phyloP scores from a whole-genome alignment of 2,888 invertebrate species.

The Taenaris catops region DNA sequence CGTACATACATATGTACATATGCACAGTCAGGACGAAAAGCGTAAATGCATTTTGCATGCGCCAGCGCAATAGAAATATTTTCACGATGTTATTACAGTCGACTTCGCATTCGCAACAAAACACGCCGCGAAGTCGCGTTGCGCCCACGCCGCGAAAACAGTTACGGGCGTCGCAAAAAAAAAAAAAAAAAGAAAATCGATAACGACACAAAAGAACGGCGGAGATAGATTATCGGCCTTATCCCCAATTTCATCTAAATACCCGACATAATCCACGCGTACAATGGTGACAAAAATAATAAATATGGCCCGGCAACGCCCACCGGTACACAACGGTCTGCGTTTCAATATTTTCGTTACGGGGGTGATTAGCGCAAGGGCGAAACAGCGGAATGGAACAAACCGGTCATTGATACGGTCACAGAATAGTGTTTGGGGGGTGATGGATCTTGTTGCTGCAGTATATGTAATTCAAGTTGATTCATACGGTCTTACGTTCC shows the following conservation, averaged over 20 bases:
- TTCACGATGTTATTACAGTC: too few relatives aligned
- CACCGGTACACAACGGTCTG: conserved; percentile 48
- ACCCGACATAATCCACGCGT: conserved; percentile 65
- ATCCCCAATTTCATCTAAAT: conserved; percentile 80
- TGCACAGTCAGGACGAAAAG: too few relatives aligned
- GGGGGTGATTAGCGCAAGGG: conserved; percentile 58
- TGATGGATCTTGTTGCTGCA: too few relatives aligned
- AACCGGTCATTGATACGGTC: conserved; percentile 56
- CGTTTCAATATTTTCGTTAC: conserved; percentile 67
- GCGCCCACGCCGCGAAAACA: conserved; percentile 15
- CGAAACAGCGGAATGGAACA: conserved; percentile 54
- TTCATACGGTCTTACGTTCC: too few relatives aligned
- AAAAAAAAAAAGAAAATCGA: conserved; percentile 50
- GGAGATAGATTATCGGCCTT: conserved; percentile 70
- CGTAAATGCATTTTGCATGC: too few relatives aligned
- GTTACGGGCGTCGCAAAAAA: conserved; percentile 3
- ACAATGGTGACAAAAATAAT: conserved; percentile 79
- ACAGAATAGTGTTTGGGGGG: too few relatives aligned
- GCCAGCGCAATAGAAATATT: too few relatives aligned
- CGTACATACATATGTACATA: too few relatives aligned
- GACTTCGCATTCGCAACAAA: not conserved
- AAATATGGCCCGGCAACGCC: conserved; percentile 58
- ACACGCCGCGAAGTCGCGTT: not conserved
- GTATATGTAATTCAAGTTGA: too few relatives aligned
- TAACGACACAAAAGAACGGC: conserved; percentile 45